Evolutionary conservation across 1,140 invertebrate species (phyloP).

Genomic region (Chironomus tepperi): DNA sequence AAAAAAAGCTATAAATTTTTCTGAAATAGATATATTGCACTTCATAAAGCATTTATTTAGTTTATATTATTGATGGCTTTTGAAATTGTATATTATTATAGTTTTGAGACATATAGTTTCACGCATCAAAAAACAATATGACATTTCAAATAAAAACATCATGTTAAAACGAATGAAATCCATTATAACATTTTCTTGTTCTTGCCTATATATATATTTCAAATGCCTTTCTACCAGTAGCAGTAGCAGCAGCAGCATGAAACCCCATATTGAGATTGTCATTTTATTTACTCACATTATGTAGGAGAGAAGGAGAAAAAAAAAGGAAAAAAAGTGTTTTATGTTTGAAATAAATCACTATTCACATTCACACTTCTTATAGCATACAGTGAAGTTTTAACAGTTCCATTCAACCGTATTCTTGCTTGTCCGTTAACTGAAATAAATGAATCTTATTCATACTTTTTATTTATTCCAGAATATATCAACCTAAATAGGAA

Average conservation of each 20-base stretch:
- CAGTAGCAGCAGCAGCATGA: no score
- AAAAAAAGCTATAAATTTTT: neutral
- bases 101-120: neutral
- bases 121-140: neutral
- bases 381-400: no score
- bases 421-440: no score
- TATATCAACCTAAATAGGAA: no score
- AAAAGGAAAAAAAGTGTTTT: neutral
- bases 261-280: neutral
- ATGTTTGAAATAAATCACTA: slow-evolving; percentile 3
- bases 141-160: slow-evolving; percentile 14
- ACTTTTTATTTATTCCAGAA: no score
- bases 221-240: no score
- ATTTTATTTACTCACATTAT: neutral
- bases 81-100: slow-evolving; percentile 8
- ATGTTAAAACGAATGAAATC: neutral
- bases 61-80: neutral
- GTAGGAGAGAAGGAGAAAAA: no score
- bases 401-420: no score
- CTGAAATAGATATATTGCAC: slow-evolving; percentile 4
- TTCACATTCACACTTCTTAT: no score
- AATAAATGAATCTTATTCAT: no score
- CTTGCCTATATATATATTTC: no score
- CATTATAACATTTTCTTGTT: neutral
- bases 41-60: neutral